Conservation (phyloP, 2,888 invertebrate species). For the Cataglyphis albicans region DNA sequence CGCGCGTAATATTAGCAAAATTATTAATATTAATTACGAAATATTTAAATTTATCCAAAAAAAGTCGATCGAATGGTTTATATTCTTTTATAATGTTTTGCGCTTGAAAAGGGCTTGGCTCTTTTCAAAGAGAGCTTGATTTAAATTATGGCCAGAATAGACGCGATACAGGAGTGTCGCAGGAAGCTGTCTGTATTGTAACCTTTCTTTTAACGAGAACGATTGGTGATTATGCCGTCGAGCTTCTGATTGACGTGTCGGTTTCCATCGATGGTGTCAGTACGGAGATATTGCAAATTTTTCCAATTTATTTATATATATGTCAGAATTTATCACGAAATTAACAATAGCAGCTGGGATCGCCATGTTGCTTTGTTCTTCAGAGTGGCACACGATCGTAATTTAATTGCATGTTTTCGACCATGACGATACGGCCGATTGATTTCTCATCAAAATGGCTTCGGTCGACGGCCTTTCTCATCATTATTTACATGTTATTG, state of each 20-base stretch:
- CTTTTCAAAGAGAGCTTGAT: constrained; percentile 3
- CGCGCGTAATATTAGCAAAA: neutral
- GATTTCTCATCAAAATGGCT: constrained; percentile 58
- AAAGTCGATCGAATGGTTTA: neutral
- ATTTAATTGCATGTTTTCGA: constrained; percentile 64
- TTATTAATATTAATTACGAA: neutral
- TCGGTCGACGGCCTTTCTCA: neutral
- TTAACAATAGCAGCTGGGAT: constrained; percentile 34
- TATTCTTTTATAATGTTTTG: constrained; percentile 8
- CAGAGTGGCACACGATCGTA: constrained; percentile 37
- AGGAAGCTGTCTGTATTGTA: constrained; percentile 65
- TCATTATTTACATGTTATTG: constrained; percentile 65
- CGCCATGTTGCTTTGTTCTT: constrained; percentile 35
- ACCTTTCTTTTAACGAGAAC: constrained; percentile 43
- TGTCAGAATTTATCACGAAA: constrained; percentile 23
- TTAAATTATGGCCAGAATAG: constrained; percentile 35
- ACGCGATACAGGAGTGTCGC: constrained; percentile 65
- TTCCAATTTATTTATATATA: constrained; percentile 10
- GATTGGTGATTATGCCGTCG: constrained; percentile 49
- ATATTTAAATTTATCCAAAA: neutral
- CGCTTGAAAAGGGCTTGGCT: constrained; percentile 13
- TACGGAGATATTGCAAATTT: constrained; percentile 28
- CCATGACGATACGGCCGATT: constrained; percentile 55
- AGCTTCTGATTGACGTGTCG: constrained; percentile 37
- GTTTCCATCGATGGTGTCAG: constrained; percentile 9